Base-by-base conservation (phyloP, 2,113 vertebrate species). In the Salvelinus namaycush region DNA sequence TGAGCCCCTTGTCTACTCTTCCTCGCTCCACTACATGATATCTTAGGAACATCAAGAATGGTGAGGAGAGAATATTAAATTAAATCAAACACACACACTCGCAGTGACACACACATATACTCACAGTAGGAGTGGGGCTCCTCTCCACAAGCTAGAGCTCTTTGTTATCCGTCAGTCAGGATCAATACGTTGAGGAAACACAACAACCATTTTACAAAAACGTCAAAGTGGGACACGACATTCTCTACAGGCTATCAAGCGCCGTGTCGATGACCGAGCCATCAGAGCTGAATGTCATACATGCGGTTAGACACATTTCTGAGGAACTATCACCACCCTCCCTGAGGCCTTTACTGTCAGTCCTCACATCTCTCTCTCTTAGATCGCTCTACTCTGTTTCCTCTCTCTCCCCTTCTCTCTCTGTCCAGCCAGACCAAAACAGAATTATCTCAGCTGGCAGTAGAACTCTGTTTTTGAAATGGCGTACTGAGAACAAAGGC, bases 211-310 rank as follows among this genome's bases (percentile, higher is more conserved):
- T 54, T 54, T 4, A 54, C 59, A 62, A 22, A 59, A 6, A 59
- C 0, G 24, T n/a, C n/a, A 6, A 2, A 31, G 57, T 13, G 16
- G 57, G 72, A 24, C 20, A 20, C 27, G 18, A 59, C 64, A 54
- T 8, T 49, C 73, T 24, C 62, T 9, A 22, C 68, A 49, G 1
- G 12, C 34, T 20, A 70, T 44, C 34, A 68, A 75, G 51, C 13
- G 76, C 6, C 68, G 20, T n/a, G 67, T 54, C 68, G 68, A 78
- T 76, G 87, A 85, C 81, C 83, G 81, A 85, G 20, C 81, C 87
- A 86, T 87, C 84, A 76, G 83, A 88, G 83, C 70, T 86, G 83
- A 81, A 88, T 87, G 87, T 89, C 82, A 83, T 71, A 87, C 81
- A 84, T 66, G 1, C 82, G 90, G 84, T 89, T 85, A 89, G 84